These are phyloP conservation scores for Chironomus tepperi DNA, from an alignment of 1,140 invertebrate genomes.

Conservation along the genomic window DNA sequence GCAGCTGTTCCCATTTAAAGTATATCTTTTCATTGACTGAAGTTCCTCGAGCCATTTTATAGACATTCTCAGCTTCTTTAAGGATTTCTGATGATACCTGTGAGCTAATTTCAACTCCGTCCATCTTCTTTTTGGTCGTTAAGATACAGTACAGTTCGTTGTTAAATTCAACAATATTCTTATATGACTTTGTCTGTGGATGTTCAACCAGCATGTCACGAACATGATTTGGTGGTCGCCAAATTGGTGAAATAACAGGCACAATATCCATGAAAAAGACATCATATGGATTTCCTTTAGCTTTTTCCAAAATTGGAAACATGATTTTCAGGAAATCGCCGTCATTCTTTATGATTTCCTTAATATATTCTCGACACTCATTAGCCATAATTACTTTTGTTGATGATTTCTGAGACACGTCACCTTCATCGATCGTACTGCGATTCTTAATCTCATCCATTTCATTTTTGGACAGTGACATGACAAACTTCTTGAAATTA, in stretches of 20 bases:
- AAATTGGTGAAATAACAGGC: conserved; percentile 76
- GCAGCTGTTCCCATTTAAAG: conserved; percentile 59
- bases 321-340: conserved; percentile 57
- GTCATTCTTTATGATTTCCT: conserved; percentile 69
- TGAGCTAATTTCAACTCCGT: conserved; percentile 32
- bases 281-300: conserved; percentile 48
- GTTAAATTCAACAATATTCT: conserved; percentile 54
- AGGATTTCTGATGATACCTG: conserved; percentile 40
- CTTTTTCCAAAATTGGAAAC: conserved; percentile 58
- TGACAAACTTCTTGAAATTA: conserved; percentile 51
- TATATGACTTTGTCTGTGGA: conserved; percentile 68
- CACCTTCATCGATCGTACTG: conserved; percentile 17
- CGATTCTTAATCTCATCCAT: conserved; percentile 35
- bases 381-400: conserved; percentile 44
- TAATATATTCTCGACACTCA: conserved; percentile 59
- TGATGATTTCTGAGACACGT: neutral
- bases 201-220: conserved; percentile 68
- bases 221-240: conserved; percentile 66
- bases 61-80: conserved; percentile 40
- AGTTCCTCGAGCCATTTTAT: conserved; percentile 49
- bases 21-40: conserved; percentile 65
- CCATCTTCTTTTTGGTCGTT: conserved; percentile 45
- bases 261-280: conserved; percentile 81
- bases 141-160: conserved; percentile 56
- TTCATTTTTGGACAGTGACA: conserved; percentile 41